Conservation (phyloP, 1,140 invertebrate genomes). For the Brachionus koreanus region DNA sequence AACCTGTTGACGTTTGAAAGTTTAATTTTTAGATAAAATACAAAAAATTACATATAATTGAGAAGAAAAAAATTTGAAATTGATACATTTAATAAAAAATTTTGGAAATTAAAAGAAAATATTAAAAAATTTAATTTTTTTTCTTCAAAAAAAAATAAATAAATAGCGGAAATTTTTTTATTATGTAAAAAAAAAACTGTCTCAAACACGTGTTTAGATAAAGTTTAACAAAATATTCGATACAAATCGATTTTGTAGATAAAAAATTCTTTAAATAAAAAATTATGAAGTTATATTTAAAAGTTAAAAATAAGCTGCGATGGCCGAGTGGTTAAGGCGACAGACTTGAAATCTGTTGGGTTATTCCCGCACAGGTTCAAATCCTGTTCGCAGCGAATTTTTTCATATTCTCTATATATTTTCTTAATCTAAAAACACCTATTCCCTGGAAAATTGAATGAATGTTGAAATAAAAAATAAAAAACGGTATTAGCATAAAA, state of each 20-base stretch:
- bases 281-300: background rate
- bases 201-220: background rate
- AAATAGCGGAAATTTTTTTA: background rate
- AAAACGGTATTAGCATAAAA: too few relatives aligned
- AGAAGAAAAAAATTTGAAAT: background rate
- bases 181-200: background rate
- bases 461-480: too few relatives aligned
- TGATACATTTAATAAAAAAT: background rate
- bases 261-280: background rate
- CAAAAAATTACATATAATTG: background rate
- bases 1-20: background rate
- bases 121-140: background rate
- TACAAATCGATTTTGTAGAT: background rate
- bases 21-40: background rate
- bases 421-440: too few relatives aligned
- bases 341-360: constrained; percentile 39
- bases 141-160: background rate
- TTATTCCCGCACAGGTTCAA: constrained; percentile 35
- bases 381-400: constrained; percentile 37
- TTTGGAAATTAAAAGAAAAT: too few relatives aligned
- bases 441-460: too few relatives aligned
- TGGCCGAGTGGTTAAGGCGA: constrained; percentile 38
- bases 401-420: too few relatives aligned
- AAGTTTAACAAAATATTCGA: background rate
- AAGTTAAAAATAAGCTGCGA: background rate